These are phyloP conservation scores for Cataglyphis hispanica DNA, from an alignment of 1,140 invertebrate genomes.

Conservation along the genomic window DNA sequence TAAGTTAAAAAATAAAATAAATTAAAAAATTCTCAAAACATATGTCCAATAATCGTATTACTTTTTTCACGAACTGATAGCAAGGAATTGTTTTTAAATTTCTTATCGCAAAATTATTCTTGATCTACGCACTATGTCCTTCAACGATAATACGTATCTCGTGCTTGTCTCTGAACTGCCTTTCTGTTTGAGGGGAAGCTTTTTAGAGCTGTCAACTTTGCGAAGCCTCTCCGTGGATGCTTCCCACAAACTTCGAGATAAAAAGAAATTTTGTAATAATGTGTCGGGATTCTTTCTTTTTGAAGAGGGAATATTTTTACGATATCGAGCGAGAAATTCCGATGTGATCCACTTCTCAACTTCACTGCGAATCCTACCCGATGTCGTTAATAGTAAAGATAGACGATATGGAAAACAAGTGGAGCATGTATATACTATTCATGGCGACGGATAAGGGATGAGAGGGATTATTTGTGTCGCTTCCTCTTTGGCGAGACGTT, in stretches of 20 bases:
- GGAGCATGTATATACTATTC: slow-evolving; percentile 34
- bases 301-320: background rate
- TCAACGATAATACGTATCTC: background rate
- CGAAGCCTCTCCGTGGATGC: background rate
- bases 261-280: slow-evolving; percentile 24
- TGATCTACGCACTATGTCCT: background rate
- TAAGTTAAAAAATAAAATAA: no score
- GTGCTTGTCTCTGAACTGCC: background rate
- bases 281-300: background rate
- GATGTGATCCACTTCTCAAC: slow-evolving; percentile 15
- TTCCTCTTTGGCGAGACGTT: slow-evolving; percentile 35
- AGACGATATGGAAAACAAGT: slow-evolving; percentile 56
- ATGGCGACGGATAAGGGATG: slow-evolving; percentile 23
- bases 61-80: background rate
- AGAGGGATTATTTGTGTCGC: slow-evolving; percentile 34
- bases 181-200: background rate
- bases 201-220: slow-evolving; percentile 11
- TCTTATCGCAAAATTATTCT: background rate
- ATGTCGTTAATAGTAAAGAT: slow-evolving; percentile 48
- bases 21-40: background rate
- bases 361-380: background rate
- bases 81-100: background rate
- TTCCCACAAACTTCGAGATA: background rate
- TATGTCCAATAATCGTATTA: background rate
- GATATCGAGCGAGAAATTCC: background rate